Evolutionary conservation across 2,888 invertebrate species (phyloP).

Genomic region (Dasypogon diadema): DNA sequence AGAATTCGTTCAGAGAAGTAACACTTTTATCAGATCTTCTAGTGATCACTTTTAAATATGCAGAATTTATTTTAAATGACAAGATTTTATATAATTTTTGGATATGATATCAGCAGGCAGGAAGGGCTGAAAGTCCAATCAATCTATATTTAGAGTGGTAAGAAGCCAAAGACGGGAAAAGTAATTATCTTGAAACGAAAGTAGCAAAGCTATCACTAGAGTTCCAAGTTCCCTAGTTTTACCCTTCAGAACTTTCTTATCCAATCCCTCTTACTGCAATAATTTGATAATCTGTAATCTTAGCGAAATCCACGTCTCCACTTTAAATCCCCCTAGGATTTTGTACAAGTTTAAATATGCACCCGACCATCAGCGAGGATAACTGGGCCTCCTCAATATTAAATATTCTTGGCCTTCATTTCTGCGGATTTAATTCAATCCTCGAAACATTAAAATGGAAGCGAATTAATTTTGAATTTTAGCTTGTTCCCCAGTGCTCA

Average conservation of each 20-base stretch:
- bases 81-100: too few species aligned
- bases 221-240: too few species aligned
- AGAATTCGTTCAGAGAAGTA: too few species aligned
- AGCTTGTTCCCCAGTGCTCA: not conserved
- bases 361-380: constrained; percentile 9
- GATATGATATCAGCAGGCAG: too few species aligned
- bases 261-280: not conserved
- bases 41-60: too few species aligned
- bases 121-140: too few species aligned
- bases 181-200: too few species aligned
- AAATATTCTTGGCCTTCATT: constrained; percentile 18
- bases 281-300: not conserved
- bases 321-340: not conserved
- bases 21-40: too few species aligned
- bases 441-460: constrained; percentile 34
- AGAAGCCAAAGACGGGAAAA: too few species aligned
- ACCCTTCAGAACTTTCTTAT: not conserved
- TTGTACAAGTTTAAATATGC: constrained; percentile 20
- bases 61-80: too few species aligned
- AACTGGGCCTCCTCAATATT: constrained; percentile 23
- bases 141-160: too few species aligned
- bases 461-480: constrained; percentile 17
- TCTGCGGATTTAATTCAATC: constrained; percentile 41
- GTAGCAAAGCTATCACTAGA: too few species aligned
- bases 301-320: not conserved